Conservation (phyloP, 1,140 invertebrate species). For the Euwallacea similis region DNA sequence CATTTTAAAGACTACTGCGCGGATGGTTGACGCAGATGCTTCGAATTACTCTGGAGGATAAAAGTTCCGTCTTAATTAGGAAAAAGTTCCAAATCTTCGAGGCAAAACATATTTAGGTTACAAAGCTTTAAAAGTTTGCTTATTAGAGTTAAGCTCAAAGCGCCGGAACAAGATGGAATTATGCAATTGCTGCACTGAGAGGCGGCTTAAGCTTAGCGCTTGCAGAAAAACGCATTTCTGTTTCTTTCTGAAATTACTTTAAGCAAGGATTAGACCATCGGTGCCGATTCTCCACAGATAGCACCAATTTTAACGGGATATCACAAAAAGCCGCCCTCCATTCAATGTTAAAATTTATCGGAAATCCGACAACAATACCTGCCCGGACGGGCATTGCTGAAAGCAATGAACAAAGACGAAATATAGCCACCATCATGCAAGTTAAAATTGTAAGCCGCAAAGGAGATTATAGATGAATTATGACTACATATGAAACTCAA, state of each 20-base stretch:
- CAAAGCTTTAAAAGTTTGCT: slow-evolving; percentile 6
- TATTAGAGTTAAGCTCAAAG: slow-evolving; percentile 6
- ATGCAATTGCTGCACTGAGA: too few relatives aligned
- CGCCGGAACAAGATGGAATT: not conserved
- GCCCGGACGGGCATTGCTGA: not conserved
- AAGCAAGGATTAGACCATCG: too few relatives aligned
- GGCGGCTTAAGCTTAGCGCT: too few relatives aligned
- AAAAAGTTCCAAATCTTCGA: slow-evolving; percentile 5
- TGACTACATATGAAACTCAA: slow-evolving; percentile 23
- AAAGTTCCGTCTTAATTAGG: slow-evolving; percentile 17
- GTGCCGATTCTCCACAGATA: too few relatives aligned
- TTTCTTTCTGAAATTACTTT: too few relatives aligned
- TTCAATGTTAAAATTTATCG: too few relatives aligned
- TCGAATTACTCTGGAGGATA: slow-evolving; percentile 5
- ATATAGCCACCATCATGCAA: not conserved
- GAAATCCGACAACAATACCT: too few relatives aligned
- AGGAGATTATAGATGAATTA: slow-evolving; percentile 23
- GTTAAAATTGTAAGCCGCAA: slow-evolving; percentile 21
- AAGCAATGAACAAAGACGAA: not conserved
- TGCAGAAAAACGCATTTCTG: too few relatives aligned
- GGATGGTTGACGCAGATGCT: slow-evolving; percentile 4
- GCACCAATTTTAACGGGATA: too few relatives aligned
- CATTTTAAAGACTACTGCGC: slow-evolving; percentile 6
- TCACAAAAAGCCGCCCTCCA: too few relatives aligned
- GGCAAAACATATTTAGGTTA: slow-evolving; percentile 6